A percentile compares a stretch with the other conserved stretches of the same genome.
Evolutionary conservation across 2,113 vertebrate genomes (phyloP).

Genomic region (Podarcis muralis): DNA sequence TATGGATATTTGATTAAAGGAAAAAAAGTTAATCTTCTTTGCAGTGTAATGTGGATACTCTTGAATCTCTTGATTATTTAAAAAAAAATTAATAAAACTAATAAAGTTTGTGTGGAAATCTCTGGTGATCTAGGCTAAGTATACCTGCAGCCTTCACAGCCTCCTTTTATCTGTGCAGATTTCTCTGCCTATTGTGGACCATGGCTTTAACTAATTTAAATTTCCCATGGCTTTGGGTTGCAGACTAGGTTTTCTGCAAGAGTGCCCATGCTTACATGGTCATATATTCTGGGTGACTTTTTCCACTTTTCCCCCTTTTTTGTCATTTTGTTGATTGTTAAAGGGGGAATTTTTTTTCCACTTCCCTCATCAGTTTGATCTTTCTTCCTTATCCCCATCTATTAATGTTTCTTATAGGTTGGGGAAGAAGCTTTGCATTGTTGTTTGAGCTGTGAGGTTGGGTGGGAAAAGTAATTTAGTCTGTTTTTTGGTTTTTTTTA

Average conservation of each 20-base stretch:
- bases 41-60: conserved; percentile 75
- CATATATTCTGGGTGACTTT: conserved; percentile 79
- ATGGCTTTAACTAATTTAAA: conserved; percentile 86
- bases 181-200: conserved; percentile 71
- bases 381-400: conserved; percentile 69
- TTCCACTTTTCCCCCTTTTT: conserved; percentile 64
- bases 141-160: conserved; percentile 83
- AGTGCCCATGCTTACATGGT: conserved; percentile 87
- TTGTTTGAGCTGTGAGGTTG: conserved; percentile 47
- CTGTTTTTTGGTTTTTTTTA: conserved; percentile 16
- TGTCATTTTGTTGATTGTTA: conserved; percentile 73
- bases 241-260: conserved; percentile 98
- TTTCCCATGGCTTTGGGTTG: conserved; percentile 83
- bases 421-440: conserved; percentile 41
- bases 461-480: conserved; percentile 59
- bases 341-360: conserved; percentile 32
- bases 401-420: conserved; percentile 51
- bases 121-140: conserved; percentile 78
- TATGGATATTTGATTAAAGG: conserved; percentile 75
- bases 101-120: conserved; percentile 85
- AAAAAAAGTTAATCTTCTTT: conserved; percentile 72
- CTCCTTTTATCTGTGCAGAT: conserved; percentile 71
- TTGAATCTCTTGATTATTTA: conserved; percentile 81
- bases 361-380: conserved; percentile 71
- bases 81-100: conserved; percentile 86